Percentiles rank a stretch among this genome's conserved stretches.
Evolutionary conservation across 92 coral and sea anemone species (phyloP).

Genomic region (Palythoa caribaeorum): DNA sequence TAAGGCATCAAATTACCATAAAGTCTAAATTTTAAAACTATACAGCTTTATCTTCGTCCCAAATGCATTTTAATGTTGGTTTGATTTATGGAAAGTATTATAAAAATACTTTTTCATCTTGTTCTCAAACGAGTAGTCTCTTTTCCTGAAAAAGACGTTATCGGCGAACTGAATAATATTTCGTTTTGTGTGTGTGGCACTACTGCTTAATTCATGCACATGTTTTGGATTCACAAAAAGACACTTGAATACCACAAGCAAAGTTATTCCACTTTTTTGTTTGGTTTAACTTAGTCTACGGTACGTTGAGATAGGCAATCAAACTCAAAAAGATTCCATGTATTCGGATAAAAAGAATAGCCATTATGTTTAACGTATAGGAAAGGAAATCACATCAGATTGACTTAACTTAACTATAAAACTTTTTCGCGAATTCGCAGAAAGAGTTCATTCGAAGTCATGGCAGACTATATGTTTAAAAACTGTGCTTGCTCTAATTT

Average conservation of each 20-base stretch:
- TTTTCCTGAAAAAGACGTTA: background rate
- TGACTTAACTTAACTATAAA: conserved; percentile 18
- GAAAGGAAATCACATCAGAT: background rate
- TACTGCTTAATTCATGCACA: conserved; percentile 29
- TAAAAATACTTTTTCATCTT: background rate
- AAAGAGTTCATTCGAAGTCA: background rate
- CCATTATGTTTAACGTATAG: background rate
- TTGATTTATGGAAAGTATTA: conserved; percentile 4
- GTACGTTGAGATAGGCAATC: background rate
- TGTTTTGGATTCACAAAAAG: conserved; percentile 31
- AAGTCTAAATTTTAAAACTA: background rate
- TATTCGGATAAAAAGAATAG: background rate
- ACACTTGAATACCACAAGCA: background rate
- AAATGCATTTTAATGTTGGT: conserved; percentile 27
- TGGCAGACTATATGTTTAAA: background rate
- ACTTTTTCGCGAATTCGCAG: background rate
- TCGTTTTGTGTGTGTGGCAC: background rate
- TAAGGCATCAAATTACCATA: conserved; percentile 34
- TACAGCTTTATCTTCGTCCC: background rate
- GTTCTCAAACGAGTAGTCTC: background rate
- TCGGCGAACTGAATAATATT: background rate
- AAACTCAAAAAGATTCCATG: background rate
- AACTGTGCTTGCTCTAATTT: background rate
- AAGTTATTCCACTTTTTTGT: background rate
- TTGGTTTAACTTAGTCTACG: background rate